These are phyloP conservation scores for Puffinus mauretanicus DNA, from an alignment of 2,113 vertebrate species.

Conservation along the genomic window DNA sequence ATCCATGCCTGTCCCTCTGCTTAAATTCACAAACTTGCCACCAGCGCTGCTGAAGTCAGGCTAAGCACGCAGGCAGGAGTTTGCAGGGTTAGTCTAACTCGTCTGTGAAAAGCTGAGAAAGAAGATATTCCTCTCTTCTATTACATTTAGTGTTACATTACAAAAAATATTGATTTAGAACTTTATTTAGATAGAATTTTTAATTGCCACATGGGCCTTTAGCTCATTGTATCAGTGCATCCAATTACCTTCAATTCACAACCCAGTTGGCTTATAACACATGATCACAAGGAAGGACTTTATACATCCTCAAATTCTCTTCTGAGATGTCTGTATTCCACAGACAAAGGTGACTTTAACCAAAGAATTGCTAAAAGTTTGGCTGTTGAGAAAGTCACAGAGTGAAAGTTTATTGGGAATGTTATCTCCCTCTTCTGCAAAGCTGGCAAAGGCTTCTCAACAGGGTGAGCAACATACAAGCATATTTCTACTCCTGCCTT, in stretches of 20 bases:
- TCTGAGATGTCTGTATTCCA: background rate
- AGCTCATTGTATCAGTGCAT: background rate
- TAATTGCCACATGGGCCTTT: background rate
- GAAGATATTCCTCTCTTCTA: background rate
- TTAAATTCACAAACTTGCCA: background rate
- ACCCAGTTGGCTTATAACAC: background rate
- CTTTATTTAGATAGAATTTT: background rate
- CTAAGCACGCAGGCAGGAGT: background rate
- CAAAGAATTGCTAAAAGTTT: background rate
- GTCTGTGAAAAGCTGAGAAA: background rate
- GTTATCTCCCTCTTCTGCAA: background rate
- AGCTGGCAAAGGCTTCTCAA: background rate
- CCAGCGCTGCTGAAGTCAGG: background rate
- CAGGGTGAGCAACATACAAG: background rate
- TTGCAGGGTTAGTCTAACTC: background rate
- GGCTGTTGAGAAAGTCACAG: background rate
- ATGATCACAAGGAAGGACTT: background rate
- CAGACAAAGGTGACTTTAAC: background rate
- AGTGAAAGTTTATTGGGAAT: background rate
- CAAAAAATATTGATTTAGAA: background rate
- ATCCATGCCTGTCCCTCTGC: background rate
- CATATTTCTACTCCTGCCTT: background rate
- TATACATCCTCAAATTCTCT: background rate
- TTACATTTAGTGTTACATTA: background rate
- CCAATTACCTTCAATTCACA: conserved; percentile 3